Conservation (phyloP, 2,113 vertebrate genomes). For the Muntiacus muntjak region DNA sequence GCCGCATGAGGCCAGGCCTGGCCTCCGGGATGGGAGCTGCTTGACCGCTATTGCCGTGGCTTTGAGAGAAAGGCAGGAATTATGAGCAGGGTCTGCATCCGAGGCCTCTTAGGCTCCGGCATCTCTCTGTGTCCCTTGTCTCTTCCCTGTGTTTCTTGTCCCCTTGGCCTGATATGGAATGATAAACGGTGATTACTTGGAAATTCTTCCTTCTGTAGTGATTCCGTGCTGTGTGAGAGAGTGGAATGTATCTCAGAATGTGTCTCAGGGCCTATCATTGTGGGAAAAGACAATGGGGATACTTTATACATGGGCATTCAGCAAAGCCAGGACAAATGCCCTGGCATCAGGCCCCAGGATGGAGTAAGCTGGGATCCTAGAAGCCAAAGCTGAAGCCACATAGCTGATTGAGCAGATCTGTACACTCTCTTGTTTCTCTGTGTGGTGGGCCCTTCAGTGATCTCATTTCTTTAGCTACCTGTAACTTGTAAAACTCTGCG, state of each 20-base stretch:
- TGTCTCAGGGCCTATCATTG: not conserved
- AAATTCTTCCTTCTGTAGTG: not conserved
- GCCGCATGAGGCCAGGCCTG: not conserved
- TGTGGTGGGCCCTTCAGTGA: not conserved
- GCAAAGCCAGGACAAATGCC: not conserved
- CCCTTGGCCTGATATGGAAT: not conserved
- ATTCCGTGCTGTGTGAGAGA: not conserved
- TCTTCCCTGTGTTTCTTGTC: not conserved
- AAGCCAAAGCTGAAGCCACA: not conserved
- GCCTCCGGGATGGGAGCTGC: not conserved
- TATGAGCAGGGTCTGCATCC: not conserved
- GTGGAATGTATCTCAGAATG: not conserved
- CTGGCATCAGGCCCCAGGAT: not conserved
- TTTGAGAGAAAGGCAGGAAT: not conserved
- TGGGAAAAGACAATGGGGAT: not conserved
- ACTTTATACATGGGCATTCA: not conserved
- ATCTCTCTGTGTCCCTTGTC: not conserved
- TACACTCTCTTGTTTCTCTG: rapidly evolving
- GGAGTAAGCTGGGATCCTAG: not conserved
- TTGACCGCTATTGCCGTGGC: not conserved
- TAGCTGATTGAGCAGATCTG: not conserved
- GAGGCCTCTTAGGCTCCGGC: not conserved
- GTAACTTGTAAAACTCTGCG: not conserved
- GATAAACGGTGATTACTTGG: not conserved
- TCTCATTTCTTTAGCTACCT: not conserved